Percentiles rank a stretch among this genome's conserved stretches.
These are phyloP conservation scores for Eupithecia tripunctaria DNA, from an alignment of 2,888 invertebrate genomes.

Conservation along the genomic window DNA sequence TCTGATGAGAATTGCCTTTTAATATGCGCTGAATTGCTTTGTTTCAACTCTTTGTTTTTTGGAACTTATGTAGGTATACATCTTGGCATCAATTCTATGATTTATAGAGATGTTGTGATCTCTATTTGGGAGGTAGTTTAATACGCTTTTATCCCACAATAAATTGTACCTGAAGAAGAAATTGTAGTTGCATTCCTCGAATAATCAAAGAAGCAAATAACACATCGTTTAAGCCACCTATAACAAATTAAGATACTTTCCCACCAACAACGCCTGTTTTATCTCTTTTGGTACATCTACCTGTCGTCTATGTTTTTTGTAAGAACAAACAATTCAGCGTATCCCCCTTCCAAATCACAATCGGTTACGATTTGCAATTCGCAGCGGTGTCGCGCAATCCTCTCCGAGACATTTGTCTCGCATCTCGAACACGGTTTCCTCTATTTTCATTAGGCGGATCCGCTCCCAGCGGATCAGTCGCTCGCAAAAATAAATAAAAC, in stretches of 20 bases:
- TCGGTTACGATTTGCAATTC: conserved; percentile 49
- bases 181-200: background rate
- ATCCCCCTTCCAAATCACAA: conserved; percentile 26
- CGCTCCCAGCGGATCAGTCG: conserved; percentile 78
- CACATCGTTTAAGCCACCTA: no score
- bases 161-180: no score
- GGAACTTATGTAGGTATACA: background rate
- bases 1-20: conserved; percentile 62
- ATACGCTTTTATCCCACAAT: no score
- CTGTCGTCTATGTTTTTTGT: background rate
- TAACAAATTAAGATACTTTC: background rate
- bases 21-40: conserved; percentile 56
- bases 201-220: background rate
- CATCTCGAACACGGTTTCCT: conserved; percentile 62
- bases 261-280: background rate
- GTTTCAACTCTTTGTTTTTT: conserved; percentile 30
- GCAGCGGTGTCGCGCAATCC: conserved; percentile 38
- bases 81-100: background rate
- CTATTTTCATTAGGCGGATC: conserved; percentile 80
- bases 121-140: background rate
- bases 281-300: background rate
- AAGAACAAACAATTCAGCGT: background rate
- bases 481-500: conserved; percentile 84
- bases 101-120: background rate
- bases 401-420: conserved; percentile 51